Percentiles rank a stretch among this genome's conserved stretches.
Evolutionary conservation across 2,888 invertebrate species (phyloP).

Genomic region (Pandemis corylana): DNA sequence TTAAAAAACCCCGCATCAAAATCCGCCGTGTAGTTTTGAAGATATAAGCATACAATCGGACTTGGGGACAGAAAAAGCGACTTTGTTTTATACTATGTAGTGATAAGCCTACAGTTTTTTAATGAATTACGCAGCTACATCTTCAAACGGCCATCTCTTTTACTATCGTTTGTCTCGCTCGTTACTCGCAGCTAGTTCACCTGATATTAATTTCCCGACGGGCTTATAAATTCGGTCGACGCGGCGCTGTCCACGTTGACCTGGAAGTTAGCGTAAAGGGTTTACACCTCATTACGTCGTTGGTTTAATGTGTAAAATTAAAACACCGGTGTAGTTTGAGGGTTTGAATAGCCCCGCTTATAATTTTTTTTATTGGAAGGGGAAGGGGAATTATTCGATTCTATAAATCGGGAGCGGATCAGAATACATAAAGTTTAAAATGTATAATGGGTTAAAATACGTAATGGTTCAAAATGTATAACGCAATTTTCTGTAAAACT

Average conservation of each 20-base stretch:
- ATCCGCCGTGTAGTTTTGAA: too few relatives aligned
- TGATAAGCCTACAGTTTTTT: too few relatives aligned
- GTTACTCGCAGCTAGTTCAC: conserved; percentile 54
- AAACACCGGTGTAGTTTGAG: conserved; percentile 15
- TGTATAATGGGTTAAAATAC: too few relatives aligned
- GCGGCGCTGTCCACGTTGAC: conserved; percentile 49
- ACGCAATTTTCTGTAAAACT: too few relatives aligned
- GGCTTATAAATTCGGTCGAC: conserved; percentile 76
- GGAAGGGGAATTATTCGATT: too few relatives aligned
- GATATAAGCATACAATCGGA: too few relatives aligned
- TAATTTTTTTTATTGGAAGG: neutral
- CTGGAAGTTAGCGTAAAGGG: conserved; percentile 38
- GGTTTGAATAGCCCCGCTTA: neutral
- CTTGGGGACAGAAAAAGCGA: too few relatives aligned
- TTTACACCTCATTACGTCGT: conserved; percentile 36
- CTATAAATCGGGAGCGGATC: too few relatives aligned
- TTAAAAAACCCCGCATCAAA: too few relatives aligned
- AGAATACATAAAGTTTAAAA: too few relatives aligned
- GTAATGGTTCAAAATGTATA: too few relatives aligned
- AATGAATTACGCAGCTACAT: neutral
- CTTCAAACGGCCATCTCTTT: conserved; percentile 18
- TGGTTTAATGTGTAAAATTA: conserved; percentile 25
- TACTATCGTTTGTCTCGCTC: conserved; percentile 31
- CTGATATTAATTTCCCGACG: conserved; percentile 82
- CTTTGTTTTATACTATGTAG: too few relatives aligned